Percentiles rank a stretch among this genome's conserved stretches.
Conservation (phyloP, 2,888 invertebrate genomes). For the Tenthredo livida region DNA sequence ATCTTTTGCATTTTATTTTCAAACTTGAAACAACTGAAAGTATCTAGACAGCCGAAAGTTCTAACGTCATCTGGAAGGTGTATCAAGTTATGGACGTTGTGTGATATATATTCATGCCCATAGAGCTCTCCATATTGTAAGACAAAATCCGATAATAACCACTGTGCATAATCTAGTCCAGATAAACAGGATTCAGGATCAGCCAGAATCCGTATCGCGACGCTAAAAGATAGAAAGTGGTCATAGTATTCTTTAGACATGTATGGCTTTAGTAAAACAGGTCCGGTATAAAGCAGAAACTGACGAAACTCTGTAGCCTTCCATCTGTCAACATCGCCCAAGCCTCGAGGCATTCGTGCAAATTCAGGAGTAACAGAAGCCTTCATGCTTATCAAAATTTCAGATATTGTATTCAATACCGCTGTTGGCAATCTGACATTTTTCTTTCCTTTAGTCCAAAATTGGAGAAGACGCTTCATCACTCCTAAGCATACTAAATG, state of each 20-base stretch:
- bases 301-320: conserved; percentile 15
- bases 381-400: too few relatives aligned
- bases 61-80: neutral
- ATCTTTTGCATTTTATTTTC: neutral
- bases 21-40: neutral
- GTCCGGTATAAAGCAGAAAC: conserved; percentile 5
- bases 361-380: too few relatives aligned
- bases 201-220: conserved; percentile 4
- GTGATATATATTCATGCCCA: neutral
- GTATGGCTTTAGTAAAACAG: neutral
- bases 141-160: neutral
- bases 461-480: too few relatives aligned
- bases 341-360: too few relatives aligned
- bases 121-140: neutral
- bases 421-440: too few relatives aligned
- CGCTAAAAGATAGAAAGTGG: neutral
- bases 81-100: neutral
- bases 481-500: too few relatives aligned
- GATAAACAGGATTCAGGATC: neutral
- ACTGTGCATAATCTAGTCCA: conserved; percentile 5
- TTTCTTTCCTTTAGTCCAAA: too few relatives aligned
- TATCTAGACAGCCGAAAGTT: neutral
- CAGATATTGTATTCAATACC: too few relatives aligned
- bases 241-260: neutral
- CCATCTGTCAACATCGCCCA: neutral